Evolutionary conservation across 2,797 vertebrate genomes (phyloP).

Genomic region (Rallus crepitans): DNA sequence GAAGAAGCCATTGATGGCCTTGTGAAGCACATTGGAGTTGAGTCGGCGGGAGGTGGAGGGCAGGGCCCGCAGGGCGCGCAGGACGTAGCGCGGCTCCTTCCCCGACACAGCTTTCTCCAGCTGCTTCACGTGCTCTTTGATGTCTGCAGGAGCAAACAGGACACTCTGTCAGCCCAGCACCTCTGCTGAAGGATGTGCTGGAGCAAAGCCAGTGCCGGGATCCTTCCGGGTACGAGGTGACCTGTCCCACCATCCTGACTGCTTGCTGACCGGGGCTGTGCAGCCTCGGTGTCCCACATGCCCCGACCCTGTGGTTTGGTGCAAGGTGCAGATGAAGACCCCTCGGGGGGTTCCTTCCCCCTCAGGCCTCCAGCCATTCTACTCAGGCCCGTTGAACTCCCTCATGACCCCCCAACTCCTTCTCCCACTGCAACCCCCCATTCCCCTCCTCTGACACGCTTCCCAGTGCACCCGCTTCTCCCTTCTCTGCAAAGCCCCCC

Average conservation of each 20-base stretch:
- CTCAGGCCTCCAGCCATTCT: neutral
- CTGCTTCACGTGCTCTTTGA: slow-evolving; percentile 96
- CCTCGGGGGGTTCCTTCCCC: fast-evolving
- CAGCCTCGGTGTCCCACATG: fast-evolving
- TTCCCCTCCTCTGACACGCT: fast-evolving
- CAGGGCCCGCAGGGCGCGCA: slow-evolving; percentile 89
- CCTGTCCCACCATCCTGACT: fast-evolving
- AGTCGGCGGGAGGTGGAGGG: slow-evolving; percentile 94
- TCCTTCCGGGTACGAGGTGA: fast-evolving
- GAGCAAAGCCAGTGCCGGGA: fast-evolving
- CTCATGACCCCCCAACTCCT: too few relatives aligned
- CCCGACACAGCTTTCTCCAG: slow-evolving; percentile 95
- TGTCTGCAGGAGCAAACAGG: slow-evolving; percentile 78
- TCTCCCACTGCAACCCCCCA: fast-evolving
- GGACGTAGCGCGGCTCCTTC: slow-evolving; percentile 94
- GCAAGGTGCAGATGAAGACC: neutral
- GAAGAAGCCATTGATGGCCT: slow-evolving; percentile 91
- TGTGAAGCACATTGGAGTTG: slow-evolving; percentile 92
- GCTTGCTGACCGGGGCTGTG: fast-evolving
- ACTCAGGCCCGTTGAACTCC: fast-evolving
- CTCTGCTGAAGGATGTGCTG: fast-evolving
- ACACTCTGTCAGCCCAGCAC: fast-evolving
- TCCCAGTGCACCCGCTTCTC: neutral
- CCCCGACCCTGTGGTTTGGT: fast-evolving
- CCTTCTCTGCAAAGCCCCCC: neutral